phyloP scores from a whole-genome alignment of 2,113 vertebrate genomes.

The Macrotus californicus region DNA sequence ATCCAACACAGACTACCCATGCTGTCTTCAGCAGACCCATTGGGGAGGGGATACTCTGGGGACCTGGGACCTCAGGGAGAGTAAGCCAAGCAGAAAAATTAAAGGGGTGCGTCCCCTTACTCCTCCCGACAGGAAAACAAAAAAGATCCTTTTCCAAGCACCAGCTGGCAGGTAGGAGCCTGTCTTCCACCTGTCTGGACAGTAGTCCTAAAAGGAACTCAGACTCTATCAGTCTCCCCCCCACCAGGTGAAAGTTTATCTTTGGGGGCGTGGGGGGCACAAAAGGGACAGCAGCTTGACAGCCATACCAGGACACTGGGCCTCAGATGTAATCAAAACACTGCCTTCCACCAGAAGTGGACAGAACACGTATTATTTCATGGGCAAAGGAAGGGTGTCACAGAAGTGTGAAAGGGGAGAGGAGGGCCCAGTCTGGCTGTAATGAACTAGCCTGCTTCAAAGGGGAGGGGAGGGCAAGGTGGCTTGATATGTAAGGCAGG shows the following conservation, averaged over 20 bases:
- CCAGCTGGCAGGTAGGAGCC: conserved; percentile 43
- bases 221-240: neutral
- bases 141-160: conserved; percentile 46
- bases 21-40: neutral
- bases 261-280: neutral
- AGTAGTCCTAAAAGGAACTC: conserved; percentile 8
- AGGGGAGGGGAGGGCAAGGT: neutral
- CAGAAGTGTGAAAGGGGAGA: conserved; percentile 20
- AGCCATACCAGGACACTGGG: neutral
- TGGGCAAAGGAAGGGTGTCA: conserved; percentile 20
- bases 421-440: neutral
- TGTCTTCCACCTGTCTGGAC: conserved; percentile 29
- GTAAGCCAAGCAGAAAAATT: neutral
- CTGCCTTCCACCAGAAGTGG: conserved; percentile 29
- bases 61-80: neutral
- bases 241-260: conserved; percentile 45
- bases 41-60: neutral
- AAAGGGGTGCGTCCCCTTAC: neutral
- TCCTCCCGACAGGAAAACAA: neutral
- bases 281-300: neutral
- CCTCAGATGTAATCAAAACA: conserved; percentile 62
- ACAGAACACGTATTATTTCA: conserved; percentile 51
- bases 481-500: neutral
- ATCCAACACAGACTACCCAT: neutral
- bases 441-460: conserved; percentile 46